Evolutionary conservation across 2,113 vertebrate species (phyloP).

Genomic region (Natator depressus): DNA sequence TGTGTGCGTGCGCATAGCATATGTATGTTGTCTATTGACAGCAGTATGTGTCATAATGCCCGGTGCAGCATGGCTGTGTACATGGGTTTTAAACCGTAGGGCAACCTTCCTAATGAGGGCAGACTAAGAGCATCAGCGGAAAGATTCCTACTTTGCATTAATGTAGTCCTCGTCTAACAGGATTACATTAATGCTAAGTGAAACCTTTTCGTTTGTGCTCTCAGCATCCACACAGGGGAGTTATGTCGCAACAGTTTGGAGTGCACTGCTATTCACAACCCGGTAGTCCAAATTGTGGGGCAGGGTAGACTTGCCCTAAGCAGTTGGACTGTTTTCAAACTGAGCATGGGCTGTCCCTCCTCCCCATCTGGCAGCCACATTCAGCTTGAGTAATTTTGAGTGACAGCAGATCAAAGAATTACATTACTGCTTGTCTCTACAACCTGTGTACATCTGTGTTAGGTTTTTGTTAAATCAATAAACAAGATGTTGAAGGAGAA

Average conservation of each 20-base stretch:
- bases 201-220: neutral
- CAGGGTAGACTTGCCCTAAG: neutral
- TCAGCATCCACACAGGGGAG: neutral
- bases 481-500: constrained; percentile 56
- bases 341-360: neutral
- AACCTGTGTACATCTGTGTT: constrained; percentile 51
- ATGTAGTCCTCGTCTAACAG: neutral
- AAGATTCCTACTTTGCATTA: neutral
- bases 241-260: neutral
- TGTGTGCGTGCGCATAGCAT: rapidly evolving
- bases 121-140: neutral
- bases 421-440: constrained; percentile 32
- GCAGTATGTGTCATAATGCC: rapidly evolving
- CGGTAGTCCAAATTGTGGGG: neutral
- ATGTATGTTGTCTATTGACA: neutral
- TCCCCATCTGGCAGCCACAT: constrained; percentile 20
- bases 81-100: neutral
- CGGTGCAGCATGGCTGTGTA: rapidly evolving
- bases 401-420: constrained; percentile 63
- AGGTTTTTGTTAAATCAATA: constrained; percentile 69
- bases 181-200: neutral
- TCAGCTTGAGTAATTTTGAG: constrained; percentile 31
- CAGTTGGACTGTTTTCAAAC: neutral
- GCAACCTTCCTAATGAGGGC: neutral
- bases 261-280: neutral